phyloP scores from a whole-genome alignment of 2,113 vertebrate genomes.

The Lipophrys pholis region DNA sequence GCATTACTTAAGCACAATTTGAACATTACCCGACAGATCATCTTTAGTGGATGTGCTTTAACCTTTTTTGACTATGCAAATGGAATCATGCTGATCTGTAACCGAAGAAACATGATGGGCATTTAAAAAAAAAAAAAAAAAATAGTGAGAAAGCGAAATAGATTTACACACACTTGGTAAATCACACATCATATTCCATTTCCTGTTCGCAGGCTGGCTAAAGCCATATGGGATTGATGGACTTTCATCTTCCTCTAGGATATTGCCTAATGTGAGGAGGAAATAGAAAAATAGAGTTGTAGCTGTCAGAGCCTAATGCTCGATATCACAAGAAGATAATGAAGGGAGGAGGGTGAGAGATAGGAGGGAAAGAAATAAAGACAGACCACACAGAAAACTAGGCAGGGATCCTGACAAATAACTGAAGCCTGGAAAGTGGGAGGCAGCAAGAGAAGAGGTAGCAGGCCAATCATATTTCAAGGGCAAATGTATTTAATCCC shows the following conservation, averaged over 20 bases:
- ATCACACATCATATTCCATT: constrained; percentile 34
- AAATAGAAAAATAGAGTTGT: constrained; percentile 33
- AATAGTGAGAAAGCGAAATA: too few relatives aligned
- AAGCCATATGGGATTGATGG: constrained; percentile 25
- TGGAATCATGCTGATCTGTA: constrained; percentile 10
- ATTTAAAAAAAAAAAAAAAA: constrained; percentile 4
- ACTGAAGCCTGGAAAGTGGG: constrained; percentile 50
- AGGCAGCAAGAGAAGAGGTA: constrained; percentile 27
- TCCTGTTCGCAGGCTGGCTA: constrained; percentile 20
- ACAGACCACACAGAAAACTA: constrained; percentile 53
- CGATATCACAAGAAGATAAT: constrained; percentile 48
- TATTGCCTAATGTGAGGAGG: constrained; percentile 19
- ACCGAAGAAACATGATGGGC: not conserved
- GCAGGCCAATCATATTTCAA: constrained; percentile 54
- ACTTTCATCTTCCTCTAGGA: constrained; percentile 25
- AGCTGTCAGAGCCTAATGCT: constrained; percentile 39
- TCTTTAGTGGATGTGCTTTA: not conserved
- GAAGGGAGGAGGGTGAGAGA: constrained; percentile 27
- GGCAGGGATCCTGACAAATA: constrained; percentile 52
- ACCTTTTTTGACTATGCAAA: not conserved
- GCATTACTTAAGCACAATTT: not conserved
- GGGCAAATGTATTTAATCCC: constrained; percentile 54
- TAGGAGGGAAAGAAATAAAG: constrained; percentile 16
- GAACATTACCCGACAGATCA: not conserved
- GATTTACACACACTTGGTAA: constrained; percentile 12